These are phyloP conservation scores for Helarctos malayanus DNA, from an alignment of 2,797 vertebrate genomes.

Conservation along the genomic window DNA sequence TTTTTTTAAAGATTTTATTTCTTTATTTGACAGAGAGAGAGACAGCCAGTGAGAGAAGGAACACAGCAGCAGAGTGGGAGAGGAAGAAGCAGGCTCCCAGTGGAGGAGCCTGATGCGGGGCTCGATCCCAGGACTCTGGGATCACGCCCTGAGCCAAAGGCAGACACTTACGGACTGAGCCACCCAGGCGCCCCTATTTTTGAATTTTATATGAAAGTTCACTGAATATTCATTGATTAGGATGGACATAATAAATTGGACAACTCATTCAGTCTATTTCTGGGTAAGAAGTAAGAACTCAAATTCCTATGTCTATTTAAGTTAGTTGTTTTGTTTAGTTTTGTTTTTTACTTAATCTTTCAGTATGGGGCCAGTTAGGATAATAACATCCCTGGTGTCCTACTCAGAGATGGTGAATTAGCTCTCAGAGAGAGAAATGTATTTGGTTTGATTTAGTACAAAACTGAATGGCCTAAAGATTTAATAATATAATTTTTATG, in stretches of 20 bases:
- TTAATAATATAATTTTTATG: not conserved
- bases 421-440: not conserved
- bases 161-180: too few species aligned
- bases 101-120: too few species aligned
- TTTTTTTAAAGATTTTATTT: too few species aligned
- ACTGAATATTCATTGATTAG: not conserved
- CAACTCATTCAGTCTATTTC: not conserved
- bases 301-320: not conserved
- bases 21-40: too few species aligned
- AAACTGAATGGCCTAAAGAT: not conserved
- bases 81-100: too few species aligned
- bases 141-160: too few species aligned
- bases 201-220: not conserved
- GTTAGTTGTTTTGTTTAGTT: not conserved
- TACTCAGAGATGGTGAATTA: not conserved
- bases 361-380: not conserved
- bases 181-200: not conserved
- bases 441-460: not conserved
- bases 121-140: too few species aligned
- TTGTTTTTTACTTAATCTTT: not conserved
- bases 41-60: too few species aligned
- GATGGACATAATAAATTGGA: not conserved
- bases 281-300: not conserved
- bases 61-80: too few species aligned
- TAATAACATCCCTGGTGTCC: not conserved